Conservation (phyloP, 2,113 vertebrate species). For the Illadopsis cleaveri region DNA sequence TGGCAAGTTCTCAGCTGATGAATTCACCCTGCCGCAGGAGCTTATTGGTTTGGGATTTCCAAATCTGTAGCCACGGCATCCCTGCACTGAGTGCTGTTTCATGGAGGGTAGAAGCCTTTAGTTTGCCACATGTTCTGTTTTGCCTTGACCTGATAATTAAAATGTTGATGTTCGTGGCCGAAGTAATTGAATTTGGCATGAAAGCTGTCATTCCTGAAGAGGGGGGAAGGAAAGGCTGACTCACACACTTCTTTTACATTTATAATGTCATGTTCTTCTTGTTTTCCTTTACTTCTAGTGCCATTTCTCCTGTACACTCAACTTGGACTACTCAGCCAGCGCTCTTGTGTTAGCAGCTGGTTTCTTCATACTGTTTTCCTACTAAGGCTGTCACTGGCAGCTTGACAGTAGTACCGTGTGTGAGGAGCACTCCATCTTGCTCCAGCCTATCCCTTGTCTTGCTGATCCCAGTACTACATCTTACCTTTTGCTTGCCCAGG, state of each 20-base stretch:
- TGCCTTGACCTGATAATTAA: neutral
- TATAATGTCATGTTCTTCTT: neutral
- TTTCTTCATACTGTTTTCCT: neutral
- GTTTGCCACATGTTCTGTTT: neutral
- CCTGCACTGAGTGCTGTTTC: fast-evolving
- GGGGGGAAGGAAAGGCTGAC: neutral
- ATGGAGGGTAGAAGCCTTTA: neutral
- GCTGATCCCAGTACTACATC: neutral
- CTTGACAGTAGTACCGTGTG: neutral
- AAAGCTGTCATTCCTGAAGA: neutral
- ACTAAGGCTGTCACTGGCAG: neutral
- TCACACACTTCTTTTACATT: neutral
- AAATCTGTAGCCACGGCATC: neutral
- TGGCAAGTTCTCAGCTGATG: neutral
- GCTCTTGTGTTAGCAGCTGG: neutral
- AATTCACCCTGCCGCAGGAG: neutral
- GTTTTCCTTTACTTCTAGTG: neutral
- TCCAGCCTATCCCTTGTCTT: neutral
- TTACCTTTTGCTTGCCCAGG: neutral
- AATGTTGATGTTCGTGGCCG: neutral
- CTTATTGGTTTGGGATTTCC: neutral
- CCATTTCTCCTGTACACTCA: neutral
- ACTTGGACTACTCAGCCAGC: neutral
- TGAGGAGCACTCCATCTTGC: neutral
- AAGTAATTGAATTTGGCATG: neutral